These are phyloP conservation scores for Malurus splendens DNA, from an alignment of 2,797 vertebrate genomes.

Conservation along the genomic window DNA sequence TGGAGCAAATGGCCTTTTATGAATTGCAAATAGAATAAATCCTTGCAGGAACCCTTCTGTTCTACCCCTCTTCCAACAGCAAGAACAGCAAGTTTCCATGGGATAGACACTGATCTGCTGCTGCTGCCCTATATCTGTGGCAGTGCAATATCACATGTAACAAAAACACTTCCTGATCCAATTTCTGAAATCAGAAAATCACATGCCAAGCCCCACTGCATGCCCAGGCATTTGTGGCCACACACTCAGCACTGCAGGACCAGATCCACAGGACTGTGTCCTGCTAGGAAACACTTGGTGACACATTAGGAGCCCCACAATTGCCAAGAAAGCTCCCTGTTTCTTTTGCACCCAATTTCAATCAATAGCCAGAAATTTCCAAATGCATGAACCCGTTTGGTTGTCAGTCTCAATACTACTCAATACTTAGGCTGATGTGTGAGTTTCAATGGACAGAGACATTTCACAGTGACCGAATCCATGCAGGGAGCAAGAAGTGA, in stretches of 20 bases:
- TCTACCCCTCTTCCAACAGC: background rate
- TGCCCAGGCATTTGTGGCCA: rapidly evolving
- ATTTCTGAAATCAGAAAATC: background rate
- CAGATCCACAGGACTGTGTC: background rate
- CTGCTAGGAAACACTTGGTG: background rate
- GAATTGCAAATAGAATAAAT: background rate
- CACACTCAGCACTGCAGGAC: background rate
- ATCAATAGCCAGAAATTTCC: background rate
- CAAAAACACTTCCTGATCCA: background rate
- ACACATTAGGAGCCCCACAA: background rate
- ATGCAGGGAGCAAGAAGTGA: background rate
- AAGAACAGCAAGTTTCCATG: background rate
- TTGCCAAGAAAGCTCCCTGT: background rate
- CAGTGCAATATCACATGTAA: rapidly evolving
- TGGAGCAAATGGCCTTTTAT: background rate
- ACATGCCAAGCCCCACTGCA: rapidly evolving
- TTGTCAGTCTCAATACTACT: rapidly evolving
- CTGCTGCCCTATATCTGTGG: background rate
- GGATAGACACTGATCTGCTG: background rate
- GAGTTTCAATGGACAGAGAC: background rate
- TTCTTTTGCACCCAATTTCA: background rate
- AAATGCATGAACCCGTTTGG: background rate
- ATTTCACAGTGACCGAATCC: background rate
- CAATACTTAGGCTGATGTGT: background rate
- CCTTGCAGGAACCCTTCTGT: background rate